Percentiles rank a stretch among this genome's conserved stretches.
Evolutionary conservation across 1,140 invertebrate species (phyloP).

Genomic region (Monochamus saltuarius): DNA sequence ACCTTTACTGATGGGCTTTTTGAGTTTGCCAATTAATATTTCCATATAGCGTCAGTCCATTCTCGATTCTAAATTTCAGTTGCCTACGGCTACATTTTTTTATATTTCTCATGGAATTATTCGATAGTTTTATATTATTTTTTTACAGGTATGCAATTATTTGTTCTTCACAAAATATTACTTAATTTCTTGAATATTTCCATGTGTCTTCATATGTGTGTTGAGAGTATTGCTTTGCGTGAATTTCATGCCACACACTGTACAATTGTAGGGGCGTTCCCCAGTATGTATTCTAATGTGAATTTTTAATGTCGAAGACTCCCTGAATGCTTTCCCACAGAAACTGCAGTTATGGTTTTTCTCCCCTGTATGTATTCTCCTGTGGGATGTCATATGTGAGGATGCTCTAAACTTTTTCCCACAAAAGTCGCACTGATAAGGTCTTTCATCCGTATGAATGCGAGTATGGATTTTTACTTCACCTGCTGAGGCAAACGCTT

Average conservation of each 20-base stretch:
- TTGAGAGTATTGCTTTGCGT: conserved; percentile 1
- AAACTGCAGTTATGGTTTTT: conserved; percentile 20
- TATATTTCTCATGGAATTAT: too few species aligned
- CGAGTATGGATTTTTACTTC: not conserved
- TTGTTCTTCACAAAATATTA: too few species aligned
- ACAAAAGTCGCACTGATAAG: conserved; percentile 64
- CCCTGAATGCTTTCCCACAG: conserved; percentile 29
- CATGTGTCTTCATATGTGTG: not conserved
- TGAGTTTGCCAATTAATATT: too few species aligned
- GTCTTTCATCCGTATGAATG: conserved; percentile 70
- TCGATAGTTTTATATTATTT: too few species aligned
- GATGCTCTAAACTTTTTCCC: conserved; percentile 59
- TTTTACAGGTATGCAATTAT: too few species aligned
- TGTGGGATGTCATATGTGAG: conserved; percentile 56
- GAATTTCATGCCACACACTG: conserved; percentile 9
- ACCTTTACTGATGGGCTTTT: too few species aligned
- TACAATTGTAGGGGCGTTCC: conserved; percentile 9
- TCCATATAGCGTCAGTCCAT: too few species aligned
- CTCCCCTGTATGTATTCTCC: conserved; percentile 37
- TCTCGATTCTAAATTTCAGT: too few species aligned
- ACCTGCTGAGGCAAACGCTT: not conserved
- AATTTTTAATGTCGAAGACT: conserved; percentile 18
- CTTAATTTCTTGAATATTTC: not conserved
- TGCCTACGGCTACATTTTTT: too few species aligned
- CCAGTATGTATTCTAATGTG: conserved; percentile 13